Evolutionary conservation across 1,140 invertebrate genomes (phyloP).

Genomic region (Drosophila pseudoobscura): DNA sequence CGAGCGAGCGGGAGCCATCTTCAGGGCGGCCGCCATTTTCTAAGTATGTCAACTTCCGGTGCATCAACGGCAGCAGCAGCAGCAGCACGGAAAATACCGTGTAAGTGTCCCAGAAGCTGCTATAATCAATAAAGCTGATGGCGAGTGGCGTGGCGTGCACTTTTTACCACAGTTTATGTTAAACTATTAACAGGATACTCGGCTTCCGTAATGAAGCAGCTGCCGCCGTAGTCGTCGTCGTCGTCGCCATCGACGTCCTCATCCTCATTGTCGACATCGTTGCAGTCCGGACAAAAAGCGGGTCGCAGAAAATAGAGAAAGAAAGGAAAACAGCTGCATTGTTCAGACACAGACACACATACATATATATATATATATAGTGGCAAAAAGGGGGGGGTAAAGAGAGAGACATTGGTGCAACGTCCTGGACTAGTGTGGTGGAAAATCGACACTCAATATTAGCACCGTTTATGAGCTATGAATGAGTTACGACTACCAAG

Average conservation of each 20-base stretch:
- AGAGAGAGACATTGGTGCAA: slow-evolving; percentile 54
- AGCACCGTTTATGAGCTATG: slow-evolving; percentile 76
- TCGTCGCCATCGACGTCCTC: neutral
- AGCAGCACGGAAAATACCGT: slow-evolving; percentile 20
- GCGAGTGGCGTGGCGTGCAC: slow-evolving; percentile 46
- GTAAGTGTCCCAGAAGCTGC: slow-evolving; percentile 21
- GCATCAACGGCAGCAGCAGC: slow-evolving; percentile 20
- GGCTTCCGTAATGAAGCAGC: slow-evolving; percentile 74
- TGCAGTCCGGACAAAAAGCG: slow-evolving; percentile 47
- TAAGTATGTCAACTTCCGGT: slow-evolving; percentile 66
- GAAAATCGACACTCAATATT: slow-evolving; percentile 80
- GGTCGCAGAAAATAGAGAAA: slow-evolving; percentile 56
- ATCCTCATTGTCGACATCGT: slow-evolving; percentile 1
- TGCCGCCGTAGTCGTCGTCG: slow-evolving; percentile 31
- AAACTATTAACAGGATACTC: slow-evolving; percentile 77
- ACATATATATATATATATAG: neutral
- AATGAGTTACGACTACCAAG: slow-evolving; percentile 59
- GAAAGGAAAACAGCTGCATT: slow-evolving; percentile 57
- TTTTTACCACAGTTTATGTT: slow-evolving; percentile 78
- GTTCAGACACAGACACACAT: slow-evolving; percentile 24
- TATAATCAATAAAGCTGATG: slow-evolving; percentile 66
- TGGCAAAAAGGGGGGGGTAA: neutral
- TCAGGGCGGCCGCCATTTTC: slow-evolving; percentile 24
- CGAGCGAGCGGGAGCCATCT: slow-evolving; percentile 2
- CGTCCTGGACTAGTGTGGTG: slow-evolving; percentile 56